Evolutionary conservation across 2,888 invertebrate genomes (phyloP), one percentile per base, ranked within the genome.

Genomic region (Lucinisca nassula): DNA sequence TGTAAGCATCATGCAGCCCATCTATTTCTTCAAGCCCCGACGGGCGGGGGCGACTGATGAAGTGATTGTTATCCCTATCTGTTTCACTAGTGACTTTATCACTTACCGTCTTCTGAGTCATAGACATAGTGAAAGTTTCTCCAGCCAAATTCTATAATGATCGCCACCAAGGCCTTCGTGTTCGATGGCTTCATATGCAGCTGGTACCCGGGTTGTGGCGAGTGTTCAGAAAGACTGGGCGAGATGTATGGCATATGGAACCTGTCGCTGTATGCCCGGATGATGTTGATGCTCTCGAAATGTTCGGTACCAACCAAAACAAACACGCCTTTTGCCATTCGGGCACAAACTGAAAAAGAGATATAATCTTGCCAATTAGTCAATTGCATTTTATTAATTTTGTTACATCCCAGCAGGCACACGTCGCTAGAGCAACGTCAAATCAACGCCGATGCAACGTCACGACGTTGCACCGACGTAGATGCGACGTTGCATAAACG

Each of bases 121-220:
- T 94, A 95, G 14, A 95, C 85, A 77, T 93, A 95, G 70, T 93
- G 92, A 27, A 94, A 92, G 58, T 90, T 89, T 27, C 78, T 85
- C 94, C 94, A 94, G n/a, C 85, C 49, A 35, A 92, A 92, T 73
- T 92, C 86, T 27, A 79, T 84, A 17, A 95, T 94, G 79, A 94
- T 85, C 81, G 93, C 93, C 35, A 92, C 98, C 97, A 85, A 98
- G 96, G 94, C 99, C 97, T 61, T 97, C 97, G 81, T 98, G 98
- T 24, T 97, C 96, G 84, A 97, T 97, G 72, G 98, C 98, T 84
- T 92, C 87, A 27, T 98, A 98, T 97, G 99, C 98, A 96, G 98
- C 98, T 67, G 99, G 97, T 21, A 99, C 0, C 81, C 77, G 8
- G 82, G 72, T 0, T 89, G 61, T 6, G 76, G 67, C 6, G 87